phyloP scores from a whole-genome alignment of 2,888 invertebrate species.

The Tromatobia lineatoria region DNA sequence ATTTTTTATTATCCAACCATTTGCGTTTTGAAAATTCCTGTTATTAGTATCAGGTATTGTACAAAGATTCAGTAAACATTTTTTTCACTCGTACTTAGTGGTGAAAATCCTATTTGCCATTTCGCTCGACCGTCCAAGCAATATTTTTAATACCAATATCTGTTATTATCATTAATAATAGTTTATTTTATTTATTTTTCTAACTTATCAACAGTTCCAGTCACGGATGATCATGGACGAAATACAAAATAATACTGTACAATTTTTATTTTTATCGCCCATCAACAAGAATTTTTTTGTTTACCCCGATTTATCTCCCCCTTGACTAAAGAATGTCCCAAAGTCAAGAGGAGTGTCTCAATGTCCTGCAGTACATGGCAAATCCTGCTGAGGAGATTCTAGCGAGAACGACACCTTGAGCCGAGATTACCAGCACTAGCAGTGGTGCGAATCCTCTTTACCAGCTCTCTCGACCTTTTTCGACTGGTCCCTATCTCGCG shows the following conservation, averaged over 20 bases:
- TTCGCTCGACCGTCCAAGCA: no score
- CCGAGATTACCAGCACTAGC: slow-evolving; percentile 80
- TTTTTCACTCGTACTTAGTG: no score
- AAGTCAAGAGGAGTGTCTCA: slow-evolving; percentile 52
- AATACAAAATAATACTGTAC: no score
- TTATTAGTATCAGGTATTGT: neutral
- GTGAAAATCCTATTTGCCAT: no score
- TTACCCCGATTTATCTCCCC: neutral
- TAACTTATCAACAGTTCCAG: neutral
- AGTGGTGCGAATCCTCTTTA: slow-evolving; percentile 81
- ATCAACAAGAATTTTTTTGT: neutral
- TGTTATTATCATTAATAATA: no score
- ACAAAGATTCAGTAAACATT: no score
- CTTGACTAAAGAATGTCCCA: neutral
- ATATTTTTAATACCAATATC: no score
- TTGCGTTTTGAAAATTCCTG: neutral
- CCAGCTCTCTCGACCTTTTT: slow-evolving; percentile 67
- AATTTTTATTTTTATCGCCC: neutral
- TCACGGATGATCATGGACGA: neutral
- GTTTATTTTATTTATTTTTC: no score
- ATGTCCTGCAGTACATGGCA: slow-evolving; percentile 62
- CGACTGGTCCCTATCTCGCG: slow-evolving; percentile 35
- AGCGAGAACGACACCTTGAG: slow-evolving; percentile 79
- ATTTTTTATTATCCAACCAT: neutral
- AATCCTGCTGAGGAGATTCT: slow-evolving; percentile 58